Conservation (phyloP, 2,113 vertebrate genomes). For the Pelodiscus sinensis region DNA sequence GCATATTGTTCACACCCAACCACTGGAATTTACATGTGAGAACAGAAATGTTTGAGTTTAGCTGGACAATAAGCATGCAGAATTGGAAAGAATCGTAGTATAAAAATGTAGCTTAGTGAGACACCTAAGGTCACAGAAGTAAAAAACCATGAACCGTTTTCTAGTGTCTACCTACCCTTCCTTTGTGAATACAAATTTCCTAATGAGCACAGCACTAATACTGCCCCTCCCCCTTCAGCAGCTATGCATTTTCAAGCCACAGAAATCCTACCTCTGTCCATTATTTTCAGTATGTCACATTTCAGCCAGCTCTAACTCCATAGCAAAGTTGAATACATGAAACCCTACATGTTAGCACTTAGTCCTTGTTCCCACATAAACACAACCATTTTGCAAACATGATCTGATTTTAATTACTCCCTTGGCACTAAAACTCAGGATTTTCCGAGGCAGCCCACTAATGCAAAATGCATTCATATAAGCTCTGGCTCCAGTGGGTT, state of each 20-base stretch:
- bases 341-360: constrained; percentile 69
- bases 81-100: rapidly evolving
- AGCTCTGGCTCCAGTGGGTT: constrained; percentile 80
- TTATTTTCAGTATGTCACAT: constrained; percentile 56
- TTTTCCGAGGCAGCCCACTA: constrained; percentile 82
- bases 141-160: not conserved
- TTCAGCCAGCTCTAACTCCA: constrained; percentile 50
- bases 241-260: not conserved
- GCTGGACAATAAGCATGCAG: not conserved
- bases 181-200: not conserved
- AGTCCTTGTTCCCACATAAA: constrained; percentile 82
- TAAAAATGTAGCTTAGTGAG: not conserved
- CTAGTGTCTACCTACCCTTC: not conserved
- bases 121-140: not conserved
- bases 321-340: constrained; percentile 73
- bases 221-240: constrained; percentile 1
- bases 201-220: constrained; percentile 14
- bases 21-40: not conserved
- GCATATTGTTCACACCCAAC: rapidly evolving
- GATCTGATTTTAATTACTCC: constrained; percentile 86
- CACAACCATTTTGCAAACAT: constrained; percentile 85
- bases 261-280: constrained; percentile 30
- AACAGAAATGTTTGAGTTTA: not conserved
- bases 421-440: constrained; percentile 83
- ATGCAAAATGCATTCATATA: constrained; percentile 86